These are phyloP conservation scores for Champsocephalus gunnari DNA, from an alignment of 2,797 vertebrate genomes.

Conservation along the genomic window DNA sequence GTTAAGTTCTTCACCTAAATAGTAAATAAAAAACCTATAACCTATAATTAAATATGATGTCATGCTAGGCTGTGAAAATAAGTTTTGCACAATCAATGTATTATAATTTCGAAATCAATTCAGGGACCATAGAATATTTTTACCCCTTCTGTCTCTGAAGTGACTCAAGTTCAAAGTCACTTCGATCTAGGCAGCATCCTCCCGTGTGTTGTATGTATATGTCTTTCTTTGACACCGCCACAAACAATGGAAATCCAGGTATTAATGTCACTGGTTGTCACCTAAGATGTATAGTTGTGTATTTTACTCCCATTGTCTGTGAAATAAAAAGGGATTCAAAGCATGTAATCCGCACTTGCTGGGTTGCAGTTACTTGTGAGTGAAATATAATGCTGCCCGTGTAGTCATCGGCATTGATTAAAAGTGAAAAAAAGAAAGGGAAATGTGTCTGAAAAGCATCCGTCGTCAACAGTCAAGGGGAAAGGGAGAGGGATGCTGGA, in stretches of 20 bases:
- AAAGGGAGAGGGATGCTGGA: neutral
- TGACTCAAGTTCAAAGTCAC: neutral
- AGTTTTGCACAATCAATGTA: too few species aligned
- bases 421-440: neutral
- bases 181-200: neutral
- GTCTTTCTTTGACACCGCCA: neutral
- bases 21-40: too few species aligned
- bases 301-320: neutral
- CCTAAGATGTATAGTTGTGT: neutral
- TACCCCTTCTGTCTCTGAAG: too few species aligned
- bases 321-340: neutral
- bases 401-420: slow-evolving; percentile 7
- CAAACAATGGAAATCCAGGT: neutral
- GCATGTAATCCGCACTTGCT: neutral
- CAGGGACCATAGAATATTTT: neutral
- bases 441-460: slow-evolving; percentile 5
- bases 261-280: neutral
- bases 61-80: too few species aligned
- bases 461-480: neutral
- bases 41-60: too few species aligned
- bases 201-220: neutral
- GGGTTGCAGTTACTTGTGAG: neutral
- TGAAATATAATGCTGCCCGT: slow-evolving; percentile 5
- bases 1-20: too few species aligned
- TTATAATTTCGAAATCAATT: neutral